These are phyloP conservation scores for Ichneumon xanthorius DNA, from an alignment of 2,888 invertebrate genomes.

Conservation along the genomic window DNA sequence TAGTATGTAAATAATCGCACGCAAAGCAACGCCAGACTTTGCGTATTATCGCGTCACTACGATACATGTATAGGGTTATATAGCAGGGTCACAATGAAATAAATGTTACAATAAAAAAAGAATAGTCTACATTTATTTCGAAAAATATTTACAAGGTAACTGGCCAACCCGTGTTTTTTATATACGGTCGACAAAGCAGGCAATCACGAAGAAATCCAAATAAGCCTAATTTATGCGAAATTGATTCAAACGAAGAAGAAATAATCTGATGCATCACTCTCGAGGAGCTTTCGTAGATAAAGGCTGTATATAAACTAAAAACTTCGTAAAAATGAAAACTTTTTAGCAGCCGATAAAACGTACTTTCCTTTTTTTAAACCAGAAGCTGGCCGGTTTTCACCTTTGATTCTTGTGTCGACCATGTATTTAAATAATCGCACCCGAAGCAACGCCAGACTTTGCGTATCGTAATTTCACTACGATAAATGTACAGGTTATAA, in stretches of 20 bases:
- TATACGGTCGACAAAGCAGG: conserved; percentile 24
- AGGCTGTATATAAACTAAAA: too few species aligned
- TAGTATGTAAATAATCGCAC: conserved; percentile 38
- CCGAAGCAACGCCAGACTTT: conserved; percentile 13
- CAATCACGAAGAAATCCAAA: neutral
- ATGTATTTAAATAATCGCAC: conserved; percentile 33
- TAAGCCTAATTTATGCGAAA: too few species aligned
- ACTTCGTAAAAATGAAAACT: too few species aligned
- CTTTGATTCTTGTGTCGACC: conserved; percentile 7
- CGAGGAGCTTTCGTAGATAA: too few species aligned
- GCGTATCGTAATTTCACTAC: conserved; percentile 7
- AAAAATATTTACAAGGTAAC: conserved; percentile 56
- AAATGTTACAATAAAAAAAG: conserved; percentile 52
- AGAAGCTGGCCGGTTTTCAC: neutral
- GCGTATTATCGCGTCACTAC: conserved; percentile 8
- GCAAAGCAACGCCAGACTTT: conserved; percentile 17
- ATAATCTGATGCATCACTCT: too few species aligned
- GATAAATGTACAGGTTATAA: conserved; percentile 42
- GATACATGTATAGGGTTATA: conserved; percentile 43
- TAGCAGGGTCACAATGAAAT: conserved; percentile 60
- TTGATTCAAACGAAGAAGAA: too few species aligned
- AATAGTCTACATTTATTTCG: conserved; percentile 56
- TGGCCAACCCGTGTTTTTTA: conserved; percentile 13
- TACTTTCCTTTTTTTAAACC: neutral
- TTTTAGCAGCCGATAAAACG: neutral